Base-by-base conservation (phyloP, 2,113 vertebrate species). In the Pomatorhinus ruficollis region DNA sequence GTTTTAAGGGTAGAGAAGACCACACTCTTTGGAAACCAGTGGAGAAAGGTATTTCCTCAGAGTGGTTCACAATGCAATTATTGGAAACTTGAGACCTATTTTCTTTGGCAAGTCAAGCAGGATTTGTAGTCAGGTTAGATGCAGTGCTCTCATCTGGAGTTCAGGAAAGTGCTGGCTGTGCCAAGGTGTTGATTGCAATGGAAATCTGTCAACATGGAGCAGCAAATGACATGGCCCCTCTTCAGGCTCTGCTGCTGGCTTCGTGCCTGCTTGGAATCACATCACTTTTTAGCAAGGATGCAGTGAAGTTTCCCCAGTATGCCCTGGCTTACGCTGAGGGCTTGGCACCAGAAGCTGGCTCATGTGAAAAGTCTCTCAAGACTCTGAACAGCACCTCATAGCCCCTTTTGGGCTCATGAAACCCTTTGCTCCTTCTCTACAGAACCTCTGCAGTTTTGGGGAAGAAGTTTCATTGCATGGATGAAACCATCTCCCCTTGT, bases 241-340 rank as follows among this genome's bases (percentile, higher is more conserved):
- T 71, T 84, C 83, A 60, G 28, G 56, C 33, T 81, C 45, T 16
- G 28, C 74, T 81, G 33, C 39, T 90, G 72, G 52, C 68, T 75
- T 35, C 0, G 0, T 24, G 68, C 68, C 89, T 59, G 22, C 64
- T 54, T 66, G 87, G 60, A 71, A 60, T 78, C 81, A 71, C 44
- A 63, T 18, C 11, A 8, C 54, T 31, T 69, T 83, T 59, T 47
- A 63, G 42, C 33, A 39, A 47, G 54, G n/a, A 44, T 44, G 33
- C 20, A 11, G 18, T 27, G 42, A 78, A 74, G 12, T 15, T 87
- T 54, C 65, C 68, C 28, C 1, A 0, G 1, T 40, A 20, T 0
- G 54, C 22, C 47, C n/a, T 42, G 52, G 65, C 72, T 78, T 71
- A n/a, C 52, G 44, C 15, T 1, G 1, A 44, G 8, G 1, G 31